Evolutionary conservation across 2,888 invertebrate genomes (phyloP), one percentile per base, ranked within the genome.

Genomic region (Amphipyra tragopoginis): DNA sequence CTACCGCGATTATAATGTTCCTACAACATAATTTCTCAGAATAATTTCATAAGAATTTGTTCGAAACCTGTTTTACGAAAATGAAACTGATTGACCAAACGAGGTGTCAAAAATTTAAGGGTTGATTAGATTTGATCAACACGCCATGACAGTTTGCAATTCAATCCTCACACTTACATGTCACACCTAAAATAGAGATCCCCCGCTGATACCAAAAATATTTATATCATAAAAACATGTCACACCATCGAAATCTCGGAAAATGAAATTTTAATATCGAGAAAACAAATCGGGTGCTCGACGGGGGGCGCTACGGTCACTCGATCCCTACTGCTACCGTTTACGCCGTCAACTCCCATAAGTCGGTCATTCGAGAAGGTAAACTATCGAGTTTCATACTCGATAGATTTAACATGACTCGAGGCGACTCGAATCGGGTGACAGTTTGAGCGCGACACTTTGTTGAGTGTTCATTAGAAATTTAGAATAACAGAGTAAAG

Each of bases 321-420:
- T 80, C 77, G 90, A 93, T 91, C 87, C 81, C 80, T 76, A 66
- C 75, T 72, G 92, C 93, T 93, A 93, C 93, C 86, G 93, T 92
- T 89, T 88, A 89, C 88, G 86, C 87, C 79, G 84, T 83, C 85
- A 75, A 62, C 79, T 85, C 83, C 77, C 80, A 85, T 81, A 81
- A 77, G 66, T 71, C 75, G 80, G 76, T 77, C 80, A 82, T 79
- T 78, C 74, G 84, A 84, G 84, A 84, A 75, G 74, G 77, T 68
- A 72, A 74, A 76, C 80, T 90, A 91, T 93, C 90, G 69, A 73
- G 84, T 93, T 90, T 86, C 93, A 82, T 83, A 82, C 80, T 83
- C 86, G 84, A 89, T 87, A 89, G 86, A 88, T 84, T 88, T 84
- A 87, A 89, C 90, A 86, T 82, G 83, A 83, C 72, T 82, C 67